Conservation (phyloP, 2,113 vertebrate species). For the Myiagra hebetior region DNA sequence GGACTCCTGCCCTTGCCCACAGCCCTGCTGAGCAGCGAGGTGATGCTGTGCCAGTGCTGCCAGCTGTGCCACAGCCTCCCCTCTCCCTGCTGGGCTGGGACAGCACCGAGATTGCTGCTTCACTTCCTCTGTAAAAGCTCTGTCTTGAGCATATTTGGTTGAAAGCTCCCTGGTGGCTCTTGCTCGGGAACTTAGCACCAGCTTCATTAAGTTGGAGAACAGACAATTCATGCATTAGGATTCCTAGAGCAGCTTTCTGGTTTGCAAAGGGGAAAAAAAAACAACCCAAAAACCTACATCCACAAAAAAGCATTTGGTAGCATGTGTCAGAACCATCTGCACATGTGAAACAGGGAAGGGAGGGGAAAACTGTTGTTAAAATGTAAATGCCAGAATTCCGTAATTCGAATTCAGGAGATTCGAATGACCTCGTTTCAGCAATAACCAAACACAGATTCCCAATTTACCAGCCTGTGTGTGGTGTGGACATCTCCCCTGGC, state of each 20-base stretch:
- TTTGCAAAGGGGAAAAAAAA: background rate
- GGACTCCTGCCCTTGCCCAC: background rate
- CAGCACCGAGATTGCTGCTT: too few relatives aligned
- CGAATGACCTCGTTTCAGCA: background rate
- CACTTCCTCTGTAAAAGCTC: background rate
- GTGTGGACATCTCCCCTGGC: background rate
- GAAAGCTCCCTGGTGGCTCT: background rate
- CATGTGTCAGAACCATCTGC: conserved; percentile 16
- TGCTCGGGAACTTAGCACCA: background rate
- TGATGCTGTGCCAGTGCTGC: background rate
- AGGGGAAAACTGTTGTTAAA: background rate
- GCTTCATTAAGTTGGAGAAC: background rate
- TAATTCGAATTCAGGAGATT: background rate
- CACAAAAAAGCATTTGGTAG: background rate
- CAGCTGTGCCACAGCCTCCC: background rate
- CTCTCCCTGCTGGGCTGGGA: background rate
- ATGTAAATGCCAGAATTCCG: background rate
- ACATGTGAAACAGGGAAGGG: background rate
- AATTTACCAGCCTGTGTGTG: fast-evolving
- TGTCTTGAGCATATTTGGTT: background rate
- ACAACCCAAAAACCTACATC: background rate
- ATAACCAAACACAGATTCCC: background rate
- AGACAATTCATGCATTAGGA: background rate
- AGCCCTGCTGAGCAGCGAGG: background rate
- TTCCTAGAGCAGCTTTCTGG: background rate